phyloP scores from a whole-genome alignment of 2,113 vertebrate genomes.

The Podilymbus podiceps region DNA sequence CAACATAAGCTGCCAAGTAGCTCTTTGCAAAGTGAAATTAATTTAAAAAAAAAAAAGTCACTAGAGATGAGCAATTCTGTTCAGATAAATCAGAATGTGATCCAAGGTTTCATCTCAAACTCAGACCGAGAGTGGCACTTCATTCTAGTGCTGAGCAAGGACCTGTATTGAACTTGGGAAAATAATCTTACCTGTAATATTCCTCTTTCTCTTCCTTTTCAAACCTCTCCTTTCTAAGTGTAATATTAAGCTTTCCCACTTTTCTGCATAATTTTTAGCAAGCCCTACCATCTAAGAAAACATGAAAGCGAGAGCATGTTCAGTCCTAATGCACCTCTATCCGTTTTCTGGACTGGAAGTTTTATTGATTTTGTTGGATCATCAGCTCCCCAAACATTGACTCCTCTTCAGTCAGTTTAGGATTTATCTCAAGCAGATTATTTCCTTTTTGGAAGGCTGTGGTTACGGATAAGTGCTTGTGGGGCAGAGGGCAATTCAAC shows the following conservation, averaged over 20 bases:
- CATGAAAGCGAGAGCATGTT: not conserved
- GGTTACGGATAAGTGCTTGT: not conserved
- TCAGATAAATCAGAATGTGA: not conserved
- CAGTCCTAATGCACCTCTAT: not conserved
- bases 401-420: not conserved
- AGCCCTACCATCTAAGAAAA: not conserved
- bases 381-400: not conserved
- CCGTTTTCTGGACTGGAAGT: not conserved
- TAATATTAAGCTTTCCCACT: not conserved
- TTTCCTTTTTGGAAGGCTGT: not conserved
- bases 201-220: not conserved
- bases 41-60: not conserved
- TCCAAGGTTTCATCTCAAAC: not conserved
- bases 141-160: not conserved
- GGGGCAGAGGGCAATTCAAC: not conserved
- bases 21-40: conserved; percentile 52
- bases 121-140: not conserved
- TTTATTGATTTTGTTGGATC: not conserved
- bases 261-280: not conserved
- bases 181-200: not conserved
- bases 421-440: not conserved
- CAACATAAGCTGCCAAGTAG: not conserved
- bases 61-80: not conserved
- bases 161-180: not conserved
- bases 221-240: not conserved